A percentile compares a stretch with the other conserved stretches of the same genome.
Evolutionary conservation across 2,113 vertebrate genomes (phyloP).

Genomic region (Rhodinocichla rosea): DNA sequence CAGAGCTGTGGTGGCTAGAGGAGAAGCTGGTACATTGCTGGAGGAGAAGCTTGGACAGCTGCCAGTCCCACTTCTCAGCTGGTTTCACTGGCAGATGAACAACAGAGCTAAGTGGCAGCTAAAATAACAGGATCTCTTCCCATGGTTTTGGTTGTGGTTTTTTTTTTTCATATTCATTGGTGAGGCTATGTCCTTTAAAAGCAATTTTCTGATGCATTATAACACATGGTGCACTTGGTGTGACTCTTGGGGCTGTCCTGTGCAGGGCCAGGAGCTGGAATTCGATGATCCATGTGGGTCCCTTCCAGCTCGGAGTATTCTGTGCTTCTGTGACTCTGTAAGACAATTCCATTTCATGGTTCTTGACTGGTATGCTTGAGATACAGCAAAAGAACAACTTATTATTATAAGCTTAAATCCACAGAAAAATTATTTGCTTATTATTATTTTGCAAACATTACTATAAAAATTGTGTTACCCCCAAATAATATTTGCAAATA

Average conservation of each 20-base stretch:
- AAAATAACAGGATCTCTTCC: not conserved
- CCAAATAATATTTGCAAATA: not conserved
- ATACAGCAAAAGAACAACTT: not conserved
- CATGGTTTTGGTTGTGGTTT: accelerated
- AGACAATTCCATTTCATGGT: not conserved
- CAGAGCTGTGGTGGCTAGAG: accelerated
- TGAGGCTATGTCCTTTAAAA: not conserved
- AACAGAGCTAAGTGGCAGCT: not conserved
- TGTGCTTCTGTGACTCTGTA: not conserved
- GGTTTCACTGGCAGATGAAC: not conserved
- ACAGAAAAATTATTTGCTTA: not conserved
- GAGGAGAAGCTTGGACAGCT: not conserved
- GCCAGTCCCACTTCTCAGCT: accelerated
- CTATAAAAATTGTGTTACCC: not conserved
- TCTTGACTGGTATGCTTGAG: not conserved
- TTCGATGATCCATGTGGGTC: not conserved
- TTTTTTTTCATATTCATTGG: not conserved
- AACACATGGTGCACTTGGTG: not conserved
- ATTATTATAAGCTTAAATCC: not conserved
- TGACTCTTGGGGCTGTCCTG: not conserved
- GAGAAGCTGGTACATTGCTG: accelerated
- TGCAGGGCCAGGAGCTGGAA: not conserved
- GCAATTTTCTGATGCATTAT: not conserved
- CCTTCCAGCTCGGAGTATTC: not conserved
- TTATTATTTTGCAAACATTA: not conserved